These are phyloP conservation scores for Stigmatopora nigra DNA, from an alignment of 2,113 vertebrate genomes.

Conservation along the genomic window DNA sequence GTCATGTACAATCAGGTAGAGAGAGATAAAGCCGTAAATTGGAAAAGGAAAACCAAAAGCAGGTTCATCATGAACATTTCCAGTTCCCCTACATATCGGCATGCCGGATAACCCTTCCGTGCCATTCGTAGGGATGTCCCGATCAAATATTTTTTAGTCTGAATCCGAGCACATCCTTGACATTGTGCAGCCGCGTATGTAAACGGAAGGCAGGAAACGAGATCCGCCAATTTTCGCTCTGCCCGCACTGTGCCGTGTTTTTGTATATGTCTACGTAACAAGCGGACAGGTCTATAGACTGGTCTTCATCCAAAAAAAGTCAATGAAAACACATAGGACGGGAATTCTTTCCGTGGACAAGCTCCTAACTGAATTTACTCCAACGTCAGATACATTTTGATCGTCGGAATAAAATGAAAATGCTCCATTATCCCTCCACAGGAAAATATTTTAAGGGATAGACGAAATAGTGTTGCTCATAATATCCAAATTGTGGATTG, in stretches of 20 bases:
- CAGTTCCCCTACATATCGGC: slow-evolving; percentile 50
- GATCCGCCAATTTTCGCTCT: slow-evolving; percentile 33
- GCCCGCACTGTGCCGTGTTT: slow-evolving; percentile 37
- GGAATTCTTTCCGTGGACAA: background rate
- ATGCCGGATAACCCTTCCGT: slow-evolving; percentile 73
- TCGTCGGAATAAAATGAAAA: background rate
- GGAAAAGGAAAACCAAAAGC: slow-evolving; percentile 68
- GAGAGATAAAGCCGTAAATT: slow-evolving; percentile 70
- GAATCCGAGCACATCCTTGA: slow-evolving; percentile 40
- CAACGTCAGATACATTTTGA: background rate
- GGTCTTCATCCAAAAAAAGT: slow-evolving; percentile 42
- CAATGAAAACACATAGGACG: slow-evolving; percentile 36
- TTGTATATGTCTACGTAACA: slow-evolving; percentile 38
- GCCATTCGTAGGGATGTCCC: slow-evolving; percentile 51
- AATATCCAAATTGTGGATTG: too few species aligned
- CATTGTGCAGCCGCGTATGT: slow-evolving; percentile 32
- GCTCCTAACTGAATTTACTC: background rate
- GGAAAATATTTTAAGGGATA: too few species aligned
- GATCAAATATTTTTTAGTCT: slow-evolving; percentile 9
- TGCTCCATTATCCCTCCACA: too few species aligned
- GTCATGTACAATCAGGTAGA: slow-evolving; percentile 70
- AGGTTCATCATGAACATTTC: slow-evolving; percentile 48
- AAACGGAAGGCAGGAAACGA: slow-evolving; percentile 31
- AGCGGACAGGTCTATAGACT: slow-evolving; percentile 36
- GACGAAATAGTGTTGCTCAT: too few species aligned